phyloP scores from a whole-genome alignment of 2,113 vertebrate genomes.

The Phainopepla nitens region DNA sequence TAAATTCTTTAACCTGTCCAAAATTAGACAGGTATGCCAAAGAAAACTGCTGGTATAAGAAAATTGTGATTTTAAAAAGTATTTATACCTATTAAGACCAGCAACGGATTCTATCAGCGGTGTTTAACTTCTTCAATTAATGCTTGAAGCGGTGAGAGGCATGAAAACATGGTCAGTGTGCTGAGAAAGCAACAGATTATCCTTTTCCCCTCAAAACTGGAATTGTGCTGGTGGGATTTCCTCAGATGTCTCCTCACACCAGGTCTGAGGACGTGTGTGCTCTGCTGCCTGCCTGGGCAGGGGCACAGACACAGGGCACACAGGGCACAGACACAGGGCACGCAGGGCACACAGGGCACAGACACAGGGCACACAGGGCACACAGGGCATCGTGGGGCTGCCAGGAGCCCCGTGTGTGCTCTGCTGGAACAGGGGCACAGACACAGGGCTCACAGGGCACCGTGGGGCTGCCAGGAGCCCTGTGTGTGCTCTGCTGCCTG shows the following conservation, averaged over 20 bases:
- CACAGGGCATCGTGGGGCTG: no score
- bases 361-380: no score
- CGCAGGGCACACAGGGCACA: no score
- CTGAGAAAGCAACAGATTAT: not conserved
- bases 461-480: no score
- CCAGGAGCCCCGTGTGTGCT: no score
- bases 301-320: no score
- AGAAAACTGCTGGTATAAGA: not conserved
- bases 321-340: no score
- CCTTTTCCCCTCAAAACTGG: not conserved
- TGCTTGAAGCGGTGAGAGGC: accelerated
- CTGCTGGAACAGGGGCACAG: no score
- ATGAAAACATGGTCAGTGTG: accelerated
- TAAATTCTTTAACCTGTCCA: not conserved
- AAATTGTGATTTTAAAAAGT: not conserved
- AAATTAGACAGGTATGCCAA: not conserved
- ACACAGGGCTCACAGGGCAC: no score
- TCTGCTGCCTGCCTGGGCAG: accelerated
- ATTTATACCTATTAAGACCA: not conserved
- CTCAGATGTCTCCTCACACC: not conserved
- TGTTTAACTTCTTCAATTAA: not conserved
- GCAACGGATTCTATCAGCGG: not conserved
- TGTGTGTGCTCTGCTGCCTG: no score
- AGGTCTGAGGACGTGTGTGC: accelerated
- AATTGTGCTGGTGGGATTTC: no score